A percentile compares a stretch with the other conserved stretches of the same genome.
phyloP scores from a whole-genome alignment of 2,888 invertebrate genomes.

The Agrotis ipsilon region DNA sequence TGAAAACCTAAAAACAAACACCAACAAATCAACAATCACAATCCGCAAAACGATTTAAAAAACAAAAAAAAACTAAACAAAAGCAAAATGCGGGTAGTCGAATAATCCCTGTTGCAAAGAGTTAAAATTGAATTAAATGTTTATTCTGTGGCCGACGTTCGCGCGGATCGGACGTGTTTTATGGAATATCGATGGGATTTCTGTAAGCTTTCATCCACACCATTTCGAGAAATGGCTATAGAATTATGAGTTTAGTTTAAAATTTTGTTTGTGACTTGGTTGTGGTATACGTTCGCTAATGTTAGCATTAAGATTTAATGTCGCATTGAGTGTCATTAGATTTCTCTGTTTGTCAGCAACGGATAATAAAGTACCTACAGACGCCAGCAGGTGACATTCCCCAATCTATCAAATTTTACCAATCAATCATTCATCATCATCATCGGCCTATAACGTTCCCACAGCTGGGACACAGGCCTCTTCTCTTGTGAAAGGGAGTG shows the following conservation, averaged over 20 bases:
- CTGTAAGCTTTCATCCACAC: constrained; percentile 35
- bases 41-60: constrained; percentile 39
- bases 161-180: constrained; percentile 47
- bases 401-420: too few relatives aligned
- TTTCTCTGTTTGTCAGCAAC: too few relatives aligned
- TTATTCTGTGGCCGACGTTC: constrained; percentile 38
- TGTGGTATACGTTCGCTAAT: too few relatives aligned
- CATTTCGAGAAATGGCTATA: constrained; percentile 29
- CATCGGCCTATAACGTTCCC: too few relatives aligned
- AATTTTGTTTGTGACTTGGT: neutral
- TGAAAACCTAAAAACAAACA: constrained; percentile 28
- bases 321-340: too few relatives aligned
- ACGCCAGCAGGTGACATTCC: too few relatives aligned
- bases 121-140: constrained; percentile 56
- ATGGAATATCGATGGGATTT: constrained; percentile 51
- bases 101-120: constrained; percentile 49
- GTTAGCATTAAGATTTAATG: neutral
- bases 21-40: constrained; percentile 45
- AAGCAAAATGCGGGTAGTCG: constrained; percentile 30
- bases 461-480: too few relatives aligned
- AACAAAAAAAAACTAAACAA: constrained; percentile 18
- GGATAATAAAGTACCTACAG: too few relatives aligned
- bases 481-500: too few relatives aligned
- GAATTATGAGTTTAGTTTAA: constrained; percentile 17
- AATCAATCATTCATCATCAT: too few relatives aligned